Evolutionary conservation across 2,113 vertebrate species (phyloP).

Genomic region (Anoura caudifer): DNA sequence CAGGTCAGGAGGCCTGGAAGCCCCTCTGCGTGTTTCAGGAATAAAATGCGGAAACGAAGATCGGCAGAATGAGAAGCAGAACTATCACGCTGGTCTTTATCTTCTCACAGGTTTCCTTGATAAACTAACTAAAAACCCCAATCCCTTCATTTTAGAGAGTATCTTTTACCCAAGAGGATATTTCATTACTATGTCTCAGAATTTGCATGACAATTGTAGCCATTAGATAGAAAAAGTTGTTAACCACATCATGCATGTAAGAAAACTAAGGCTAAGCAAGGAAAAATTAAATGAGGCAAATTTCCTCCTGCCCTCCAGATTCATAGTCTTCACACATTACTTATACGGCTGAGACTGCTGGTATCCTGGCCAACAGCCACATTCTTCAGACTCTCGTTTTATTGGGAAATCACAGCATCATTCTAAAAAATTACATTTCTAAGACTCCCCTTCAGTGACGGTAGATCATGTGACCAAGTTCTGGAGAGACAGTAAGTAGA

Average conservation of each 20-base stretch:
- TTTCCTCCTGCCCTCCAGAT: not conserved
- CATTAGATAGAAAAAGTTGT: not conserved
- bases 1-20: not conserved
- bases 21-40: not conserved
- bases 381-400: not conserved
- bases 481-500: not conserved
- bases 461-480: not conserved
- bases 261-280: not conserved
- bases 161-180: not conserved
- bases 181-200: not conserved
- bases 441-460: not conserved
- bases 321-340: not conserved
- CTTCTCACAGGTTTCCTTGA: not conserved
- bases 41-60: not conserved
- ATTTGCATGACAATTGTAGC: slow-evolving; percentile 31
- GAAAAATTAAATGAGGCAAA: not conserved
- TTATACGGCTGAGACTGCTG: not conserved
- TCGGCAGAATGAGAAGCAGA: not conserved
- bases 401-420: not conserved
- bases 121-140: not conserved
- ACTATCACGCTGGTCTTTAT: not conserved
- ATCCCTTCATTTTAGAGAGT: not conserved
- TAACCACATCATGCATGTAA: not conserved
- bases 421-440: not conserved
- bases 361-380: not conserved